Evolutionary conservation across 2,113 vertebrate species (phyloP).

Genomic region (Pterocles gutturalis): DNA sequence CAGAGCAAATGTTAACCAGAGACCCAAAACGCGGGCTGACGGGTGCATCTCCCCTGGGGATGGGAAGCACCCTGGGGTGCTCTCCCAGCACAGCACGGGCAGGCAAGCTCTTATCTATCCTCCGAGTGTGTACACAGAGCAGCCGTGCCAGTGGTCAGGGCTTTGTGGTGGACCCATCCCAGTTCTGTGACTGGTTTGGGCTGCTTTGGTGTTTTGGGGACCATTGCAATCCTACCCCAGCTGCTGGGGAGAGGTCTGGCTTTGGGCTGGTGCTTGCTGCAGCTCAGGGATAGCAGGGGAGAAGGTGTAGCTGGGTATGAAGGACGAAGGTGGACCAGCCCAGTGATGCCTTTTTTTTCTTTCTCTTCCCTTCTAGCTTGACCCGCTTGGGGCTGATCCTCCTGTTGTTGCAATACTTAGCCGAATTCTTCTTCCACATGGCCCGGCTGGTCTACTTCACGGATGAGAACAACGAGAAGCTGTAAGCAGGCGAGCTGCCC

Average conservation of each 20-base stretch:
- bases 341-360: background rate
- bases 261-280: background rate
- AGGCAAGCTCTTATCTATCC: background rate
- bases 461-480: conserved; percentile 93
- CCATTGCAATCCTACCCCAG: fast-evolving
- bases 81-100: background rate
- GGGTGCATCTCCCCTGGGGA: background rate
- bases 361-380: conserved; percentile 76
- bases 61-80: background rate
- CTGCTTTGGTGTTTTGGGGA: background rate
- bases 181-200: background rate
- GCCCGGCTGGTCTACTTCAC: conserved; percentile 92
- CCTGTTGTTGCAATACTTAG: conserved; percentile 90
- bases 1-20: background rate
- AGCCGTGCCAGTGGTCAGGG: background rate
- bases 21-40: background rate
- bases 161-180: background rate
- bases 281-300: background rate
- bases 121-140: background rate
- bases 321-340: background rate
- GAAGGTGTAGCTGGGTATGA: background rate
- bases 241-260: background rate
- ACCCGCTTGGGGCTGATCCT: conserved; percentile 91
- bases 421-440: conserved; percentile 91
- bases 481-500: conserved; percentile 78